These are phyloP conservation scores for Vireo griseus DNA, from an alignment of 2,797 vertebrate species.

Conservation along the genomic window DNA sequence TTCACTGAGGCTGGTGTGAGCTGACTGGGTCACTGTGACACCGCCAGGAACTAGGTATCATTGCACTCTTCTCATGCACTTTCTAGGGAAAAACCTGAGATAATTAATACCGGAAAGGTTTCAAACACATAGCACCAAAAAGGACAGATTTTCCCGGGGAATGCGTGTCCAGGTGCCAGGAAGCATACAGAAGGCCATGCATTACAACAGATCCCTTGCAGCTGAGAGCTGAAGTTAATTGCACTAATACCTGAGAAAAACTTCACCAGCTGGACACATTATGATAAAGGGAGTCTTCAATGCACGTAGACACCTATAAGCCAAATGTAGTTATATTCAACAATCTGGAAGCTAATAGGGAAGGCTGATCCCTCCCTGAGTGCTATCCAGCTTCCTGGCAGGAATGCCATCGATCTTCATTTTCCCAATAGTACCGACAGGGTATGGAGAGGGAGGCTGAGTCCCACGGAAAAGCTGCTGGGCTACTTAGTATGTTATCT, in stretches of 20 bases:
- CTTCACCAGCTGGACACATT: neutral
- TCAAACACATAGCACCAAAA: neutral
- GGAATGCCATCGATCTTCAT: neutral
- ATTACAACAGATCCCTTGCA: neutral
- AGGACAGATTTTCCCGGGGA: neutral
- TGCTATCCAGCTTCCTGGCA: neutral
- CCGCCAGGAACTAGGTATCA: neutral
- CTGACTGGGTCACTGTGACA: neutral
- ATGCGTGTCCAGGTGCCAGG: neutral
- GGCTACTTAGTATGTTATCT: neutral
- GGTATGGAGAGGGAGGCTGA: neutral
- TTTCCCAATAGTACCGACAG: neutral
- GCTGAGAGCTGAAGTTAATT: neutral
- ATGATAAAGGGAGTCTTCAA: neutral
- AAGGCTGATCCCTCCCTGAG: neutral
- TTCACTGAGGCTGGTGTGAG: neutral
- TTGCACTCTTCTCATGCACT: neutral
- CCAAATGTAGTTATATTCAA: neutral
- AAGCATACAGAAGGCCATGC: neutral
- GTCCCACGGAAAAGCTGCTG: neutral
- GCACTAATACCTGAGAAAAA: neutral
- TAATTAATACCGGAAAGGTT: neutral
- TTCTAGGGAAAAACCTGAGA: neutral
- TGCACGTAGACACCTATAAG: neutral
- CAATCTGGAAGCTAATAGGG: neutral